Evolutionary conservation across 1,140 invertebrate genomes (phyloP), one percentile per base, ranked within the genome.

Genomic region (Eumaeus atala): DNA sequence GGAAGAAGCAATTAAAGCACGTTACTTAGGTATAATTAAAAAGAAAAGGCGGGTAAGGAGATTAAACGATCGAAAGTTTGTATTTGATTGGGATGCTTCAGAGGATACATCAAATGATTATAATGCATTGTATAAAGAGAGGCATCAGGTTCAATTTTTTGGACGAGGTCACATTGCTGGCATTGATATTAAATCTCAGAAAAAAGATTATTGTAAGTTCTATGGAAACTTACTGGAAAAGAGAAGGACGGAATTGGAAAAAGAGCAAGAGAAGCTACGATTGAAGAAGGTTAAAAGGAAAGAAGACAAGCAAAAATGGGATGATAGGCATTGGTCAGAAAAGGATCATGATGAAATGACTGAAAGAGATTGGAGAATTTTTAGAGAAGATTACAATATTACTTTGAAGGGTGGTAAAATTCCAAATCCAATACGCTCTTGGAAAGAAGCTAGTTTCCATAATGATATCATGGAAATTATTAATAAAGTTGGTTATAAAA

Each of bases 281-380:
- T 85, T 99, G 47, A 98, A 97, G 73, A 98, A 97, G 87, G 93
- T 98, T 1, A 96, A 97, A 70, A 93, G 94, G 70, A 97, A 96
- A 81, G 97, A 99, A 89, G 97, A 98, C 60, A 99, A 99, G 88
- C 97, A 99, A 77, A 95, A 97, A 75, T 99, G 96, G 95, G 98
- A 99, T 88, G 98, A 99, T 78, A 91, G 98, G 18, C 98, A 99
- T 87, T 99, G 98, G 98, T 95, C 94, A 12, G 97, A 99, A 68
- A 99, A 99, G 87, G 91, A 92, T 9, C 74, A 94, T 0, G 91
- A 94, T 50, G 97, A 99, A 88, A 99, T 99, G 98, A 97, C 95
- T 9, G 98, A 99, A 78, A 91, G 98, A 76, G 98, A 99, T 89
- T 99, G 98, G 98, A 92, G 98, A 78, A 99, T 99, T 70, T 99